phyloP scores from a whole-genome alignment of 2,113 vertebrate genomes.

The Galemys pyrenaicus region DNA sequence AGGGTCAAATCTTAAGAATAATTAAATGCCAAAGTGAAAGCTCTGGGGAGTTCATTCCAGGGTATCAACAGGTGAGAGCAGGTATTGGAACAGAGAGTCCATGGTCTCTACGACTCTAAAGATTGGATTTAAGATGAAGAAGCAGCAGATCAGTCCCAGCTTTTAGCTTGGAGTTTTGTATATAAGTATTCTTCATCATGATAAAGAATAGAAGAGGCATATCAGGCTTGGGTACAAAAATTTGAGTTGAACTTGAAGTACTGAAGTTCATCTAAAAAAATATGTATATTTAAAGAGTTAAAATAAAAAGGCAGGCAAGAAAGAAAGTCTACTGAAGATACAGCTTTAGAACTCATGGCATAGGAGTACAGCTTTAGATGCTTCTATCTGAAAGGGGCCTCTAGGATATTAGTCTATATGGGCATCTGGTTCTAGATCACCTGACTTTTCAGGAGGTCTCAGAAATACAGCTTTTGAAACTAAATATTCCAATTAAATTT shows the following conservation, averaged over 20 bases:
- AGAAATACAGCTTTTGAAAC: conserved; percentile 4
- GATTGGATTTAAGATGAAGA: too few relatives aligned
- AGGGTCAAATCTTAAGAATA: neutral
- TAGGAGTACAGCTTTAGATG: neutral
- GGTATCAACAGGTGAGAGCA: neutral
- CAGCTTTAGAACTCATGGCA: neutral
- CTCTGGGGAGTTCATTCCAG: neutral
- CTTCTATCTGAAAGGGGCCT: neutral
- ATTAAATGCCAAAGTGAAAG: neutral
- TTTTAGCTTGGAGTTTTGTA: neutral
- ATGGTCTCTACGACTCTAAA: neutral
- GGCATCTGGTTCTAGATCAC: neutral
- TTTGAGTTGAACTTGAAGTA: neutral
- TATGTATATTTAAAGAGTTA: neutral
- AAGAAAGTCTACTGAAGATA: neutral
- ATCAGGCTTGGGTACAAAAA: neutral
- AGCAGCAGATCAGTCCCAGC: neutral
- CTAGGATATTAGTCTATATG: too few relatives aligned
- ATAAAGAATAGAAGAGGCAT: neutral
- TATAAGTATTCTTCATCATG: neutral
- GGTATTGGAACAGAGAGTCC: neutral
- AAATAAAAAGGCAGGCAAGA: neutral
- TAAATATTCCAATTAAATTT: neutral
- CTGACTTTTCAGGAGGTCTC: neutral
- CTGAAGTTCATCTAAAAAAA: neutral